phyloP scores from a whole-genome alignment of 2,113 vertebrate genomes.

The Crotalus tigris region DNA sequence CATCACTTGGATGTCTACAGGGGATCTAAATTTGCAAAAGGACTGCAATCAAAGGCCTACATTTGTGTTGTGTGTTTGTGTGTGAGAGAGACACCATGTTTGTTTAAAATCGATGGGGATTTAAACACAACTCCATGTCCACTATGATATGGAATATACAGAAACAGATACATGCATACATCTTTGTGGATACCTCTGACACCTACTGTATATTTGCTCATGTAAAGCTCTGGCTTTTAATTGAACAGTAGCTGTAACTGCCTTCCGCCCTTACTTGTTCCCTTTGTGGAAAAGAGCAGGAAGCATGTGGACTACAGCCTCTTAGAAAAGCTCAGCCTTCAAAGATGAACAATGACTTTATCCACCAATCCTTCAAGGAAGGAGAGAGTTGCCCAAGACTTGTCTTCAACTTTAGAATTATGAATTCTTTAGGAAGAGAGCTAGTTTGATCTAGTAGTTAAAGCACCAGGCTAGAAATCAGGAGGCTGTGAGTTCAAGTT shows the following conservation, averaged over 20 bases:
- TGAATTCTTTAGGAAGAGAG: background rate
- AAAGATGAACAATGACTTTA: background rate
- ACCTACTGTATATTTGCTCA: background rate
- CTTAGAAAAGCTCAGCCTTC: background rate
- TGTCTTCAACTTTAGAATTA: background rate
- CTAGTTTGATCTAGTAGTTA: background rate
- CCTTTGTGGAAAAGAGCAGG: background rate
- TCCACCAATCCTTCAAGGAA: background rate
- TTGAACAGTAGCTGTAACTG: background rate
- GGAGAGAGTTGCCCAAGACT: background rate
- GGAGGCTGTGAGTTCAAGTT: background rate
- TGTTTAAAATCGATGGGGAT: background rate
- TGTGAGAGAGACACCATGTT: background rate
- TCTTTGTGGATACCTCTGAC: background rate
- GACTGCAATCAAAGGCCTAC: background rate
- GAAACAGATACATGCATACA: background rate
- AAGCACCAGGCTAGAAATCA: background rate
- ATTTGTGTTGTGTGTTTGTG: background rate
- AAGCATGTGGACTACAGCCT: background rate
- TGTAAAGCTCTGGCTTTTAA: background rate
- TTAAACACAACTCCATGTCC: background rate
- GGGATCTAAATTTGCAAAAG: background rate
- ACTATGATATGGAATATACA: background rate
- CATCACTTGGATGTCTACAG: background rate
- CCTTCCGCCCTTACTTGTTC: background rate